Percentiles rank a stretch among this genome's conserved stretches.
These are phyloP conservation scores for Drosophila miranda DNA, from an alignment of 1,140 invertebrate species.

Conservation along the genomic window DNA sequence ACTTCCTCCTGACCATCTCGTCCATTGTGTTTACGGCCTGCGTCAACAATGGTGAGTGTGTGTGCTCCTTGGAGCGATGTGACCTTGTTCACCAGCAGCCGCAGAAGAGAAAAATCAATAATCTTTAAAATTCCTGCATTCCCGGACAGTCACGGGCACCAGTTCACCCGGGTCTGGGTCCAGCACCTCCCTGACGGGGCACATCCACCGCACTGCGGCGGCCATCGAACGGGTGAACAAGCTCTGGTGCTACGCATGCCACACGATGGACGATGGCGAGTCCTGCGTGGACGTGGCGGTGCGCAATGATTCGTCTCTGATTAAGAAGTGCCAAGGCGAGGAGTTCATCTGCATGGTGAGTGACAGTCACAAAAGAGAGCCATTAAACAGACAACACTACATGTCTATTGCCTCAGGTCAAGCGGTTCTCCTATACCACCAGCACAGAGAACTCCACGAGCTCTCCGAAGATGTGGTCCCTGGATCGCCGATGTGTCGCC, in stretches of 20 bases:
- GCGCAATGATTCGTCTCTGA: slow-evolving; percentile 85
- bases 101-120: slow-evolving; percentile 69
- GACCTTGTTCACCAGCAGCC: slow-evolving; percentile 38
- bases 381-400: background rate
- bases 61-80: background rate
- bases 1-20: slow-evolving; percentile 64
- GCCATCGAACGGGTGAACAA: slow-evolving; percentile 88
- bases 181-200: slow-evolving; percentile 61
- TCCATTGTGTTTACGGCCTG: slow-evolving; percentile 73
- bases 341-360: slow-evolving; percentile 90
- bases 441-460: slow-evolving; percentile 91
- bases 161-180: slow-evolving; percentile 82
- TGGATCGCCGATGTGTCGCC: slow-evolving; percentile 91
- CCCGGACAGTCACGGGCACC: slow-evolving; percentile 73
- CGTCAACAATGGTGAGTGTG: slow-evolving; percentile 64
- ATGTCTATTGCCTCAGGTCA: slow-evolving; percentile 85
- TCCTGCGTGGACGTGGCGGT: slow-evolving; percentile 86
- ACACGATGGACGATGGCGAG: slow-evolving; percentile 87
- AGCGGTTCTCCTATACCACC: slow-evolving; percentile 91
- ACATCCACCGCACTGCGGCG: slow-evolving; percentile 88
- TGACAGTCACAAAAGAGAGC: background rate
- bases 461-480: slow-evolving; percentile 89
- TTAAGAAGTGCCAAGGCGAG: slow-evolving; percentile 89
- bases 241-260: slow-evolving; percentile 91
- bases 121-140: background rate